Base-by-base conservation (phyloP, 2,888 invertebrate genomes). In the Isotomurus palustris region DNA sequence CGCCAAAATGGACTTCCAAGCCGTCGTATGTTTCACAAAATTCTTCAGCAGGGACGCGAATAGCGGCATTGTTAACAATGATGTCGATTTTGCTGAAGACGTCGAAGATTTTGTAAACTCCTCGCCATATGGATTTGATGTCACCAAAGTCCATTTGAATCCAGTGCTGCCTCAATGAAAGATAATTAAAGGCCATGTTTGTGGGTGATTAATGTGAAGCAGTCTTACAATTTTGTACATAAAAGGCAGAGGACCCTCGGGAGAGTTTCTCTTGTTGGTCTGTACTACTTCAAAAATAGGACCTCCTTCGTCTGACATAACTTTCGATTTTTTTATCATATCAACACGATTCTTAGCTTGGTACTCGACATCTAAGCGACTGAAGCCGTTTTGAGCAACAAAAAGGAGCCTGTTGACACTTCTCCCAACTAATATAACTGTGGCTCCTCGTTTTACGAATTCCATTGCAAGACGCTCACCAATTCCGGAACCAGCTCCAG, bases 361-460 rank as follows among this genome's bases (percentile, higher is more conserved):
- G n/a, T n/a, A n/a, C n/a, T n/a, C n/a, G n/a, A n/a, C n/a, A n/a
- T n/a, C n/a, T n/a, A n/a, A n/a, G n/a, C n/a, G n/a, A n/a, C n/a
- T n/a, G n/a, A n/a, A n/a, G n/a, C n/a, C n/a, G n/a, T n/a, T n/a
- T n/a, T n/a, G n/a, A n/a, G n/a, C n/a, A n/a, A n/a, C n/a, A n/a
- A n/a, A n/a, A n/a, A n/a, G n/a, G n/a, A n/a, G n/a, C n/a, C n/a
- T n/a, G n/a, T n/a, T n/a, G n/a, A n/a, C n/a, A n/a, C n/a, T n/a
- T n/a, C n/a, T n/a, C n/a, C n/a, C n/a, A n/a, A n/a, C n/a, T n/a
- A 49, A 19, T 5, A 49, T 49, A 10, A 49, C 49, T 4, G 8
- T 21, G 3, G 49, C 49, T 24, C 49, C 49, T n/a, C 49, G 32
- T 35, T 35, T 5, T 2, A 32, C n/a, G n/a, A 49, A 49, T 32